Base-by-base conservation (phyloP, 2,888 invertebrate species). In the Lithophane leautieri region DNA sequence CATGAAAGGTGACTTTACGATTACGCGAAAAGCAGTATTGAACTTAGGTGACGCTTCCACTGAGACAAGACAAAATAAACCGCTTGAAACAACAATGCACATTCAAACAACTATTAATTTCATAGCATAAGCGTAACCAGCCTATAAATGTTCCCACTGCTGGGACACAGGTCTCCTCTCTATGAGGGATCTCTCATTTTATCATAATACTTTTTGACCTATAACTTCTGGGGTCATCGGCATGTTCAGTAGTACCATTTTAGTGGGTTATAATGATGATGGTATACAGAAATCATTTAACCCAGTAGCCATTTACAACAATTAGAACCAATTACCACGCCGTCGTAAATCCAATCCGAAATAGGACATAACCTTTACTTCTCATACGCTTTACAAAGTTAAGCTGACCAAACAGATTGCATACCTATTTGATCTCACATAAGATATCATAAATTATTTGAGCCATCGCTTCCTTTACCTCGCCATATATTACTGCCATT, bases 361-460 rank as follows among this genome's bases (percentile, higher is more conserved):
- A 4, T 6, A 65, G 40, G 62, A 60, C 40, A 52, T n/a, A 50
- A 62, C 60, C 70, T 72, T 73, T 71, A 58, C 14, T 47, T 25
- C 28, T 34, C 16, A 47, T 40, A 54, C 12, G 28, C 44, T 40
- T 61, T 44, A 70, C 83, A 69, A 66, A 76, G 50, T 86, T 16
- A 54, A 70, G 11, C 42, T 60, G 47, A 76, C 70, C 56, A 47
- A 72, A 73, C 67, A 44, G 54, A 69, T 70, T 75, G 58, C n/a
- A 40, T n/a, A 22, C 12, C 62, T 34, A 44, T 70, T 67, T 44
- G 74, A 85, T 88, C 66, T 61, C 58, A 74, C 71, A 75, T 82
- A 67, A 85, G 58, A 69, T 69, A 76, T 72, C 74, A 87, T 88
- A 88, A 82, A 89, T 88, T 80, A 86, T 73, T 70, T 16, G 28